Base-by-base conservation (phyloP, 1,140 invertebrate genomes). In the Drosophila sturtevanti region DNA sequence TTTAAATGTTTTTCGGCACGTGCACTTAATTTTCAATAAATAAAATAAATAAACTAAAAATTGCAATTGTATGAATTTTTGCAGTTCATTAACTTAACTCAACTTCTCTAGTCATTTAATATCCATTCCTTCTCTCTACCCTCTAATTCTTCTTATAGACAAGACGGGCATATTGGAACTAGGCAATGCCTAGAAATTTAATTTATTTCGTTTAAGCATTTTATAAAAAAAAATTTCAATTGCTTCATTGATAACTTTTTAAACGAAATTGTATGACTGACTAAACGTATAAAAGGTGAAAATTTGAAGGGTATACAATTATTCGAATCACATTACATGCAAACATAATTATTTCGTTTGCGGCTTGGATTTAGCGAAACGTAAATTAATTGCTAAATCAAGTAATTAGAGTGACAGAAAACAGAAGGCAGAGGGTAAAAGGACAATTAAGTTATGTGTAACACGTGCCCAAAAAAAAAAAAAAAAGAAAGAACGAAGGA, bases 401-500 rank as follows among this genome's bases (percentile, higher is more conserved):
- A 81, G 79, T 74, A 77, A 61, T 60, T 55, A 38, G 75, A 78
- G 44, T 63, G 67, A 70, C 63, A 51, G 64, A 48, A 48, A 48
- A 21, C 41, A 48, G 41, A 48, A 48, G 41, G 41, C 41, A 48
- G 2, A 48, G 54, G 16, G 35, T 7, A 35, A 63, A 21, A 60
- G 58, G 62, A 81, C 78, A 81, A 81, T 81, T 77, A 81, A 81
- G 81, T 81, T 81, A 81, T 80, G 78, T 78, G 77, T 66, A 56
- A 69, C 72, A 74, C 74, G 70, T 68, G 74, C 54, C 48, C 58
- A 21, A 54, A 37, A 60, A 54, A 37, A 22, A 52, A 58, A 56
- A 56, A 34, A 34, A 14, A 7, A 58, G 24, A 22, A n/a, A 10
- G 4, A 59, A 16, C 7, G 41, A 14, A 1, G n/a, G n/a, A 14